Conservation (phyloP, 1,140 invertebrate genomes). For the Akabosia matsudoensis region DNA sequence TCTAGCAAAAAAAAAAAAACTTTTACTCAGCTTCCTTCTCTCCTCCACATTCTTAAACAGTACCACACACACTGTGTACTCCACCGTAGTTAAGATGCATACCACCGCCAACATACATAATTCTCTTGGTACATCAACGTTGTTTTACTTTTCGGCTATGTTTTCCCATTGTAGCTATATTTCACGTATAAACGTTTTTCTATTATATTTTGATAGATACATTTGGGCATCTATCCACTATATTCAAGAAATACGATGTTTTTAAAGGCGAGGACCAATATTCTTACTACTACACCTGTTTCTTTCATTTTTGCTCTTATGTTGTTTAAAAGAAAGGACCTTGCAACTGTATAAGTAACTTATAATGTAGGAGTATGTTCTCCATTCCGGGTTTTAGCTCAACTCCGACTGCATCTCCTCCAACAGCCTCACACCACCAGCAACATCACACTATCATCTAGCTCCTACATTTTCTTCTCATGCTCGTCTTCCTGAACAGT, state of each 20-base stretch:
- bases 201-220: no score
- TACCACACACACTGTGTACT: no score
- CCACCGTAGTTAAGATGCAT: no score
- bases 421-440: background rate
- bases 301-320: background rate
- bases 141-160: no score
- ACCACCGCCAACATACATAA: no score
- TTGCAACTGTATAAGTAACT: background rate
- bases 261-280: background rate
- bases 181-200: no score
- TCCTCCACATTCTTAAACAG: background rate
- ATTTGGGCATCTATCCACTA: no score
- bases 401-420: background rate
- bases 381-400: background rate
- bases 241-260: no score
- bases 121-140: no score
- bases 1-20: no score
- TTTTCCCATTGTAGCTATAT: no score
- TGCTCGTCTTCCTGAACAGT: no score
- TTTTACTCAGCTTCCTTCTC: background rate
- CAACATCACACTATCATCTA: background rate
- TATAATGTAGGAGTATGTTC: conserved; percentile 3
- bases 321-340: background rate
- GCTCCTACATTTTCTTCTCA: background rate
- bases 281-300: background rate